Percentiles rank a stretch among this genome's conserved stretches.
These are phyloP conservation scores for Polylopha cassiicola DNA, from an alignment of 2,888 invertebrate genomes.

Conservation along the genomic window DNA sequence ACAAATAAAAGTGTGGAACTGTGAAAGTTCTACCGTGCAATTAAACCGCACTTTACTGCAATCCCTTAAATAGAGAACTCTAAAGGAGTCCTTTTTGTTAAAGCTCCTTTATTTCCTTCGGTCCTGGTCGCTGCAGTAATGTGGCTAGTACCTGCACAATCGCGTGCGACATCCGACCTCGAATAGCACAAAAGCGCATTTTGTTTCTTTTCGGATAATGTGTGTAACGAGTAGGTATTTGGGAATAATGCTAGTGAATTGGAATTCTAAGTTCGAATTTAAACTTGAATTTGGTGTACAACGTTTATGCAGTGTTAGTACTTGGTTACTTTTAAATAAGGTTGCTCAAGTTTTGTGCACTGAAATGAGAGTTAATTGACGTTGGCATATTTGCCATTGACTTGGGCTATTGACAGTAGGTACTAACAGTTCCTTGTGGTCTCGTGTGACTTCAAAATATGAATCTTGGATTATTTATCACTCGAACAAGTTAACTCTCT, in stretches of 20 bases:
- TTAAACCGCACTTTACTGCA: slow-evolving; percentile 72
- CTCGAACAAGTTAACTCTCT: no score
- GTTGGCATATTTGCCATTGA: no score
- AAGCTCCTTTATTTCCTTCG: slow-evolving; percentile 25
- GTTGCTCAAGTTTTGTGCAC: no score
- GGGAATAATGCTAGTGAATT: slow-evolving; percentile 21
- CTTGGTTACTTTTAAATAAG: no score
- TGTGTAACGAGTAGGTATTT: slow-evolving; percentile 18
- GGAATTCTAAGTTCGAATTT: slow-evolving; percentile 6
- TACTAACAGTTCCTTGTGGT: no score
- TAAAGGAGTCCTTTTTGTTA: slow-evolving; percentile 64
- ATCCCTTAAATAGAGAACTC: slow-evolving; percentile 72
- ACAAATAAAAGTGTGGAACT: slow-evolving; percentile 55
- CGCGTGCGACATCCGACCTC: slow-evolving; percentile 17
- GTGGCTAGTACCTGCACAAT: slow-evolving; percentile 30
- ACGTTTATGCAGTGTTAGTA: no score
- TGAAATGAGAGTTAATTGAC: no score
- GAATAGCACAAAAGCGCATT: slow-evolving; percentile 15
- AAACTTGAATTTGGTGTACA: no score
- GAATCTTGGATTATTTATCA: no score
- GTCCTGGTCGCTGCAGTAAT: slow-evolving; percentile 42
- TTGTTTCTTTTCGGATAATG: slow-evolving; percentile 19
- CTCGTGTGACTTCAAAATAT: no score
- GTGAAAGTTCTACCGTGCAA: slow-evolving; percentile 64
- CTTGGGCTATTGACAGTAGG: no score